Conservation (phyloP, 1,140 invertebrate species). For the Leptoteleia sp. region DNA sequence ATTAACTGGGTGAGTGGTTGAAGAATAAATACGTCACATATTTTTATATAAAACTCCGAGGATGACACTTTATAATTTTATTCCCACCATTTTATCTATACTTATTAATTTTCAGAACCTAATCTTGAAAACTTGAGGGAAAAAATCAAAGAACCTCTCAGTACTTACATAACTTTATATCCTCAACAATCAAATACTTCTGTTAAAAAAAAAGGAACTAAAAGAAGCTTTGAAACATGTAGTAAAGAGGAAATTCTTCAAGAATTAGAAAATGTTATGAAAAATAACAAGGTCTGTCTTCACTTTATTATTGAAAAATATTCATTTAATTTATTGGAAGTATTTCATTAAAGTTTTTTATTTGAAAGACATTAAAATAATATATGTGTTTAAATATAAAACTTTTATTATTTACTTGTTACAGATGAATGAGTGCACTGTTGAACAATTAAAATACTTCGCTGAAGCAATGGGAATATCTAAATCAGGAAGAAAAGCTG, state of each 20-base stretch:
- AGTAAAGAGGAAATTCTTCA: constrained; percentile 4
- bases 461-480: constrained; percentile 13
- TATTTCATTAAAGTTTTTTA: neutral
- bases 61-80: neutral
- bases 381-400: neutral
- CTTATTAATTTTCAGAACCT: constrained; percentile 11
- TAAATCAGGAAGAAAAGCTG: constrained; percentile 30
- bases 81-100: neutral
- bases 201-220: constrained; percentile 8
- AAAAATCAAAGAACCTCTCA: constrained; percentile 1
- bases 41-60: neutral
- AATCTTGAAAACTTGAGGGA: constrained; percentile 1
- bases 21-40: too few species aligned
- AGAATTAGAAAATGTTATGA: constrained; percentile 13
- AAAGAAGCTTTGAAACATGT: constrained; percentile 3
- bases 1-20: too few species aligned
- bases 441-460: constrained; percentile 13
- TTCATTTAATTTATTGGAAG: neutral
- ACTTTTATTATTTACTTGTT: neutral
- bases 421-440: constrained; percentile 16
- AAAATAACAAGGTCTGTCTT: neutral
- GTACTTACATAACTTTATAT: constrained; percentile 9
- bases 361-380: neutral
- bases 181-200: neutral
- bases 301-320: neutral